Evolutionary conservation across 2,888 invertebrate genomes (phyloP), one percentile per base, ranked within the genome.

Genomic region (Rhagonycha lutea): DNA sequence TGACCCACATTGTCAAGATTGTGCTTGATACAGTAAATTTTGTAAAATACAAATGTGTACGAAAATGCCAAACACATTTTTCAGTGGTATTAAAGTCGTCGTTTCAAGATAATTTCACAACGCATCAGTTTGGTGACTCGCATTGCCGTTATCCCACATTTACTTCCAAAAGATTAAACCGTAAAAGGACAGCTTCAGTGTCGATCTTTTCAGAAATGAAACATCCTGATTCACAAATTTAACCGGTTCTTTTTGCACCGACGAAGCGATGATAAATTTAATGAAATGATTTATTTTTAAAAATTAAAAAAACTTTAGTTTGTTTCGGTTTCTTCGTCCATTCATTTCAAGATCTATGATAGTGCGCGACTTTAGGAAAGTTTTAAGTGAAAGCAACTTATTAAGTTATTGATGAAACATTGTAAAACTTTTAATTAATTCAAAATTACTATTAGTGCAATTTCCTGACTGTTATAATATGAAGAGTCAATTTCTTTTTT

Each of bases 91-190:
- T 77, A 77, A 74, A 77, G 69, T 77, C 47, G 60, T 67, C 76
- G 62, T 69, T 71, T 77, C 18, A 72, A 74, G 73, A 74, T 77
- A 71, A 68, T 63, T 72, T 75, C 75, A 61, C 63, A 76, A 72
- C 76, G 68, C 68, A 72, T 72, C 69, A 71, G 74, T 72, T 68
- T 77, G 71, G 70, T 62, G 74, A 74, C 73, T 77, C 71, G 73
- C 72, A 24, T 65, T 61, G 65, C 68, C 67, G 67, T 77, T 75
- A 77, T 77, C 77, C 72, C 61, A 69, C 77, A 72, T 75, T 75
- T 77, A 77, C 70, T 77, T 77, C 77, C 77, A 69, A 77, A 75
- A 77, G 77, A 77, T 77, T 77, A 77, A 75, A 72, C 68, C 24
- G 23, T 70, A 72, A 77, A 77, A 67, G 72, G 70, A 77, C 73